Evolutionary conservation across 2,888 invertebrate genomes (phyloP).

Genomic region (Dichetophora obliterata): DNA sequence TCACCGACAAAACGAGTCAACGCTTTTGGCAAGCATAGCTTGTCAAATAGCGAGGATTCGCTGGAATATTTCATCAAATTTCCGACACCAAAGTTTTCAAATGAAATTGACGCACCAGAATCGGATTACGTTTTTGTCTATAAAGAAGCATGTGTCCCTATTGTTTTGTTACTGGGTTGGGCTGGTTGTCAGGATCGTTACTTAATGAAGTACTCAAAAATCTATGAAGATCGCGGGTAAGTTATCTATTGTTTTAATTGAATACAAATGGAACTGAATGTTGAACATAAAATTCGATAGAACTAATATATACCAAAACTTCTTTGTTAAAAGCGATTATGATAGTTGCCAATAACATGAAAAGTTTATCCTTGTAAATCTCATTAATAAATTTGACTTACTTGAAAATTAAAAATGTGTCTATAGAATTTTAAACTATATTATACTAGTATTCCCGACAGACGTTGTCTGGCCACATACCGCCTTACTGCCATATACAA

Average conservation of each 20-base stretch:
- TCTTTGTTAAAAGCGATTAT: too few relatives aligned
- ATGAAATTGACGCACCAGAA: constrained; percentile 61
- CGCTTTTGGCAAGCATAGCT: constrained; percentile 20
- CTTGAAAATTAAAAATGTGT: too few relatives aligned
- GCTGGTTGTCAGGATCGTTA: constrained; percentile 84
- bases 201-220: constrained; percentile 82
- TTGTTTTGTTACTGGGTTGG: constrained; percentile 83
- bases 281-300: too few relatives aligned
- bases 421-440: too few relatives aligned
- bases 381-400: too few relatives aligned
- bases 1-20: background rate
- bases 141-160: constrained; percentile 76
- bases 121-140: constrained; percentile 74
- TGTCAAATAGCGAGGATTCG: constrained; percentile 67
- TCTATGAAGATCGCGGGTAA: constrained; percentile 83
- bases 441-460: too few relatives aligned
- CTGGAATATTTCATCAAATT: constrained; percentile 77
- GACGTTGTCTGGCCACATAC: too few relatives aligned
- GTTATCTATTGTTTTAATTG: constrained; percentile 47
- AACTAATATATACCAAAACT: too few relatives aligned
- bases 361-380: too few relatives aligned
- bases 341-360: too few relatives aligned
- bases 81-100: constrained; percentile 72
- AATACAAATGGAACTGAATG: too few relatives aligned
- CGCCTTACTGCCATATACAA: too few relatives aligned